phyloP scores from a whole-genome alignment of 2,113 vertebrate species.

The Malurus melanocephalus region DNA sequence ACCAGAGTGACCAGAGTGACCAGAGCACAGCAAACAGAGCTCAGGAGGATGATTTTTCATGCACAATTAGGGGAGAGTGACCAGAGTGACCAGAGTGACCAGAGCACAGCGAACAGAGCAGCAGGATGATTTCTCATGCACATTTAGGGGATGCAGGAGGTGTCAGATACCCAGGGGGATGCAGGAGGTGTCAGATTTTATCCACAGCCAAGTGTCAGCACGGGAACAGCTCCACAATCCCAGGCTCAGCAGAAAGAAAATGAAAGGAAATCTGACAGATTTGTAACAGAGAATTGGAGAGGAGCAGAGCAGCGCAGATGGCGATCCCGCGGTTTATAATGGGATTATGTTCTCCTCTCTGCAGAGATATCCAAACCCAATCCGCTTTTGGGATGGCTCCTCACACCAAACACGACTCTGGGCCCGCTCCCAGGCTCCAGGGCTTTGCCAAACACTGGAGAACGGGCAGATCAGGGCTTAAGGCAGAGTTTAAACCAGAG shows the following conservation, averaged over 20 bases:
- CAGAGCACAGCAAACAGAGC: too few species aligned
- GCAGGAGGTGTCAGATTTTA: too few species aligned
- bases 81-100: too few species aligned
- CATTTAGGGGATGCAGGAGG: not conserved
- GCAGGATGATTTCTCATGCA: not conserved
- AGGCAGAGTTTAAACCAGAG: not conserved
- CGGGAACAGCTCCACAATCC: not conserved
- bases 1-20: too few species aligned
- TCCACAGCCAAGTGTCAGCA: not conserved
- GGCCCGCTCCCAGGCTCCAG: not conserved
- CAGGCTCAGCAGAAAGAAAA: not conserved
- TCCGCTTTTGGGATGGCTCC: not conserved
- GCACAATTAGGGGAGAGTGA: too few species aligned
- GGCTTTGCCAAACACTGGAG: not conserved
- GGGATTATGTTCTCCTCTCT: not conserved
- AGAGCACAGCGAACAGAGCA: not conserved
- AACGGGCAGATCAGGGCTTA: not conserved
- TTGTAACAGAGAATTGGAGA: not conserved
- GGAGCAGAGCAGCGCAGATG: not conserved
- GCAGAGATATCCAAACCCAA: not conserved
- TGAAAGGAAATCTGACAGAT: not conserved
- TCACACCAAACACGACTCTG: fast-evolving
- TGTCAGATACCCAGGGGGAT: too few species aligned
- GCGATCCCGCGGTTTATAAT: not conserved
- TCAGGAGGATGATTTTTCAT: too few species aligned